These are phyloP conservation scores for Malachius bipustulatus DNA, from an alignment of 2,888 invertebrate genomes.

Conservation along the genomic window DNA sequence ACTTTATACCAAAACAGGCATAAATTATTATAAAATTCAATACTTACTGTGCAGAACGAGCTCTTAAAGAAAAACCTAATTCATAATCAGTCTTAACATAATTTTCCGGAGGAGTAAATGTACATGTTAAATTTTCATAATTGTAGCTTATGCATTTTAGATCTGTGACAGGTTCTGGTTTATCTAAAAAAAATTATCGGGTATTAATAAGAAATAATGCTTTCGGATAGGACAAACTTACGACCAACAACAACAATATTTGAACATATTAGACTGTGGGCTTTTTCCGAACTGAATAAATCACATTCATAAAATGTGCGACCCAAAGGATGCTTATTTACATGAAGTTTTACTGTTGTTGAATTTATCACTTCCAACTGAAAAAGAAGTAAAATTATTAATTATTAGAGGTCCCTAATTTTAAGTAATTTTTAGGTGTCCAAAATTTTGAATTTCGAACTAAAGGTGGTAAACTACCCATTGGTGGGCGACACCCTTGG, in stretches of 20 bases:
- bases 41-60: conserved; percentile 33
- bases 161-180: conserved; percentile 52
- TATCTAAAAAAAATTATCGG: conserved; percentile 34
- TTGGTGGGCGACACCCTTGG: no score
- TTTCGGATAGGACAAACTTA: conserved; percentile 33
- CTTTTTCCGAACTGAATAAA: conserved; percentile 31
- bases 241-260: conserved; percentile 46
- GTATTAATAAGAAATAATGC: conserved; percentile 21
- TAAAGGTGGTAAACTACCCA: no score
- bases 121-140: conserved; percentile 61
- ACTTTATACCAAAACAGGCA: neutral
- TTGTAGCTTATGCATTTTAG: conserved; percentile 64
- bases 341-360: conserved; percentile 48
- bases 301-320: conserved; percentile 44
- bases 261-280: conserved; percentile 38
- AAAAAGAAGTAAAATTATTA: no score
- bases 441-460: no score
- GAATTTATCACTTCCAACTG: conserved; percentile 45
- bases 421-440: no score
- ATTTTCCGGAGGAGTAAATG: conserved; percentile 52
- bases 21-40: neutral
- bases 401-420: no score
- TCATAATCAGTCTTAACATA: conserved; percentile 46
- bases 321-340: conserved; percentile 43
- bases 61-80: conserved; percentile 37